Conservation (phyloP, 2,113 vertebrate species). For the Ceyx cyanopectus region DNA sequence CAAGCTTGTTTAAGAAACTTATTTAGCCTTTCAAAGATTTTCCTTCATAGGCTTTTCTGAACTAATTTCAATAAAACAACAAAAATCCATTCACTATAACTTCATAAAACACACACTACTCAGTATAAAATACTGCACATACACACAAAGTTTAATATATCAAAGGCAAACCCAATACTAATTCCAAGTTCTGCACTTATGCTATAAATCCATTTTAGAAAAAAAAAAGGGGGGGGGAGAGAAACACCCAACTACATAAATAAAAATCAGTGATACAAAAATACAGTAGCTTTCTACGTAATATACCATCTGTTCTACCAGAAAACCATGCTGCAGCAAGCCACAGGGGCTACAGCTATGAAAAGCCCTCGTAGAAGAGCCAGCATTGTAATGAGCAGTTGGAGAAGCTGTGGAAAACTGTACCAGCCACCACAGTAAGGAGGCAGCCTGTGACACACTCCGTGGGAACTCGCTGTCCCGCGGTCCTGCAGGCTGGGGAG, state of each 20-base stretch:
- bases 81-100: background rate
- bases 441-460: background rate
- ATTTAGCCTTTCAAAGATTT: background rate
- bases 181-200: background rate
- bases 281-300: constrained; percentile 52
- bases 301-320: constrained; percentile 63
- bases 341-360: constrained; percentile 55
- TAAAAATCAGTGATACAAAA: constrained; percentile 21
- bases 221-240: background rate
- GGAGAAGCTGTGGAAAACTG: background rate
- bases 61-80: background rate
- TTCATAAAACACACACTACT: background rate
- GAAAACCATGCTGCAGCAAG: constrained; percentile 44
- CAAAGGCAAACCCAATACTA: background rate
- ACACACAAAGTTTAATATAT: background rate
- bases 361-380: constrained; percentile 41
- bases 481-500: background rate
- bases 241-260: background rate
- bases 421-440: background rate
- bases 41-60: background rate
- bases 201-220: background rate
- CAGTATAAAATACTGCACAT: background rate
- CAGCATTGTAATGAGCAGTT: constrained; percentile 16
- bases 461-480: background rate
- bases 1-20: background rate